Evolutionary conservation across 2,888 invertebrate species (phyloP).

Genomic region (Cryptosula pallasiana): DNA sequence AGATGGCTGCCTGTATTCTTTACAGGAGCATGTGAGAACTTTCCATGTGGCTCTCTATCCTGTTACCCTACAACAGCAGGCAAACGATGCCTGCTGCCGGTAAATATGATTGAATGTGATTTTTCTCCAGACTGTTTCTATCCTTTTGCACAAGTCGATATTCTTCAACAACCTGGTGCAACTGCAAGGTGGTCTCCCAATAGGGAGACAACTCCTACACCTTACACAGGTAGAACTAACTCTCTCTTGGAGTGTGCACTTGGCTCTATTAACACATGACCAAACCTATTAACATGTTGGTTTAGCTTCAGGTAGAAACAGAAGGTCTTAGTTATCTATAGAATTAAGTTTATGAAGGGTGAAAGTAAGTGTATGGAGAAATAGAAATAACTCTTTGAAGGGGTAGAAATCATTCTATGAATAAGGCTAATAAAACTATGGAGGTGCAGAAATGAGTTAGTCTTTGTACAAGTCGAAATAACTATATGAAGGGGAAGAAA

Average conservation of each 20-base stretch:
- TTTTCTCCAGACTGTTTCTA: neutral
- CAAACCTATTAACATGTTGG: too few species aligned
- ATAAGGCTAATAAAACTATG: too few species aligned
- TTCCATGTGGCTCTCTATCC: neutral
- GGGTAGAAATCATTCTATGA: too few species aligned
- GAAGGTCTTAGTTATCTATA: too few species aligned
- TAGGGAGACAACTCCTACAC: neutral
- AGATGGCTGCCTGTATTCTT: slow-evolving; percentile 2
- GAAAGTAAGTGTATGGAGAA: too few species aligned
- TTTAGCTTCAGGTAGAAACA: too few species aligned
- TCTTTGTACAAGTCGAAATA: too few species aligned
- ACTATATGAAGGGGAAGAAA: too few species aligned
- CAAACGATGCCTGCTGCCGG: neutral
- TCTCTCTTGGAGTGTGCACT: neutral
- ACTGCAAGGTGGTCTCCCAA: neutral
- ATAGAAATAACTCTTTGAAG: too few species aligned
- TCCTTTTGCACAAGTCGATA: neutral
- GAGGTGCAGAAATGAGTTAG: too few species aligned
- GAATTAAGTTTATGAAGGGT: too few species aligned
- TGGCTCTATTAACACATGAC: too few species aligned
- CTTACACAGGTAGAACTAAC: neutral
- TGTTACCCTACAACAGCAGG: neutral
- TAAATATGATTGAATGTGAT: neutral
- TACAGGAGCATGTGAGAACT: neutral
- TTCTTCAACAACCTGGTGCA: neutral